Percentiles rank a stretch among this genome's conserved stretches.
These are phyloP conservation scores for Furcifer pardalis DNA, from an alignment of 2,797 vertebrate genomes.

Conservation along the genomic window DNA sequence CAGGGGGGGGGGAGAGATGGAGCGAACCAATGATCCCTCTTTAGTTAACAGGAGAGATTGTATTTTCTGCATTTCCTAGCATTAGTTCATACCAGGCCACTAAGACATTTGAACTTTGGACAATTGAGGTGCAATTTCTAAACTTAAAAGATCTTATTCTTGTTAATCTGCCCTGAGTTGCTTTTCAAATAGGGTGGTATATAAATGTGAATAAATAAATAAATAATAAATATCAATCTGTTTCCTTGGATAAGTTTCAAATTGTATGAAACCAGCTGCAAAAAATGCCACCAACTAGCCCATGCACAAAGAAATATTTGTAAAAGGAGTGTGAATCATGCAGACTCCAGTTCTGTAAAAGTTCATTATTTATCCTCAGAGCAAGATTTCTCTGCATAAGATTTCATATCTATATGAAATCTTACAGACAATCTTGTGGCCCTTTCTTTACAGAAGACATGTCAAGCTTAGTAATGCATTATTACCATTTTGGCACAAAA, in stretches of 20 bases:
- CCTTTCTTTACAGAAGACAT: no score
- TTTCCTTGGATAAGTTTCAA: conserved; percentile 69
- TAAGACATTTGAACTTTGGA: conserved; percentile 49
- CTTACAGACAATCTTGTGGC: no score
- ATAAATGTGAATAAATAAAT: no score
- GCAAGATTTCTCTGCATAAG: no score
- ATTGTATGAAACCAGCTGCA: conserved; percentile 58
- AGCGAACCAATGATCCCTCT: not conserved
- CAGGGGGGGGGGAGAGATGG: no score
- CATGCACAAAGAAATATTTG: conserved; percentile 63
- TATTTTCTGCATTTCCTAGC: conserved; percentile 40
- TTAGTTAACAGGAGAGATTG: conserved; percentile 14
- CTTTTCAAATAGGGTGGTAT: no score
- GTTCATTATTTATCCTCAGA: no score
- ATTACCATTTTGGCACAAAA: no score
- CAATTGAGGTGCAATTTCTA: conserved; percentile 58
- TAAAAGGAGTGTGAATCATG: conserved; percentile 31
- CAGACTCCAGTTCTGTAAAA: no score
- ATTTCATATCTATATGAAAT: no score
- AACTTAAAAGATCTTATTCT: conserved; percentile 66
- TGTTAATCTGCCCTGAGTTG: no score
- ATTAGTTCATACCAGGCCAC: conserved; percentile 25
- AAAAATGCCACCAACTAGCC: conserved; percentile 60
- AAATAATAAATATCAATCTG: conserved; percentile 65
- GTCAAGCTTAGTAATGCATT: no score